Evolutionary conservation across 2,888 invertebrate species (phyloP).

Genomic region (Cerastoderma edule): DNA sequence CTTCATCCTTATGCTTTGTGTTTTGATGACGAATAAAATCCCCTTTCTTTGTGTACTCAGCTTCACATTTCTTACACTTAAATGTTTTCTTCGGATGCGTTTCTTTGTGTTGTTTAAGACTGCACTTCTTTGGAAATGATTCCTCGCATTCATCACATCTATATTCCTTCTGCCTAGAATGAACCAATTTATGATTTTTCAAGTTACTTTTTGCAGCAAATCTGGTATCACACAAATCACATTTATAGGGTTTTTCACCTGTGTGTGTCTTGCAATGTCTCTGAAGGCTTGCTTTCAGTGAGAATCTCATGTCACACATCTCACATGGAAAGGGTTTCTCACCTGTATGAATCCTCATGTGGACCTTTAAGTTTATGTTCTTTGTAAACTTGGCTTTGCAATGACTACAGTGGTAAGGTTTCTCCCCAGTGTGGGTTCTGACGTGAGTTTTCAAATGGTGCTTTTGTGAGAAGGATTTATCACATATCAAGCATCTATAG

Average conservation of each 20-base stretch:
- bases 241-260: conserved; percentile 34
- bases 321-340: conserved; percentile 15
- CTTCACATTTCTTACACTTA: not conserved
- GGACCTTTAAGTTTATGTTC: conserved; percentile 19
- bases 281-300: conserved; percentile 16
- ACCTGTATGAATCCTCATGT: conserved; percentile 13
- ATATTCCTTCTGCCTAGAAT: conserved; percentile 12
- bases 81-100: not conserved
- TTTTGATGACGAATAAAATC: not conserved
- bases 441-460: conserved; percentile 15
- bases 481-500: conserved; percentile 19
- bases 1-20: conserved; percentile 4
- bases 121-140: not conserved
- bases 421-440: conserved; percentile 23
- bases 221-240: conserved; percentile 25
- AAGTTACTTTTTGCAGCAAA: conserved; percentile 30
- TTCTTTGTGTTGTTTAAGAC: not conserved
- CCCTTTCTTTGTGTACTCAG: not conserved
- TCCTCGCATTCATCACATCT: conserved; percentile 11
- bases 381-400: conserved; percentile 9
- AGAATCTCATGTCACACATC: conserved; percentile 12
- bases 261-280: conserved; percentile 33
- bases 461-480: conserved; percentile 6
- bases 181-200: conserved; percentile 19
- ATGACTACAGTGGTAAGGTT: conserved; percentile 7